Base-by-base conservation (phyloP, 2,888 invertebrate genomes). In the Pristionchus entomophagus region DNA sequence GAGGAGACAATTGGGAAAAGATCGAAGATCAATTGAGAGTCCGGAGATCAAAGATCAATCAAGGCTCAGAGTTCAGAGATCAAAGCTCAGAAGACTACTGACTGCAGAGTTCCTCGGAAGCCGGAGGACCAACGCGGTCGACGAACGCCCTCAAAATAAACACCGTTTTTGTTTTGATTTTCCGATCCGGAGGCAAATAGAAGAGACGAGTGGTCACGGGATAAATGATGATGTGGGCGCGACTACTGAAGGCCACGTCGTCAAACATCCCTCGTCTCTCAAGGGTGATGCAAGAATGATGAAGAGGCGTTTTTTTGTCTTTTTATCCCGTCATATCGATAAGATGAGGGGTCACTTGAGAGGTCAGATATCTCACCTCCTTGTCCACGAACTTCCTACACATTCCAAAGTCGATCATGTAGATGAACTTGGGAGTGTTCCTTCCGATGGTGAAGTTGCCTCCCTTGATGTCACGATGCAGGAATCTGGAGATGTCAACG, bases 361-460 rank as follows among this genome's bases (percentile, higher is more conserved):
- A 59, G 59, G 26, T 59, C 59, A 22, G 59, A 59, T 59, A 56
- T 78, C 56, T 32, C 10, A 86, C 86, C 17, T 87, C 53, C 29
- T 69, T 73, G 69, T 89, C 89, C 53, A 86, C 22, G 80, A 84
- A 86, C 35, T 81, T 69, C 29, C 89, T 69, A 59, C 86, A 87
- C 88, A 89, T 88, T 17, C 89, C 89, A 62, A 89, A 89, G 80
- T 89, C 89, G 69, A 89, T 84, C 78, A 89, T 77, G 85, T 82
- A 87, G 41, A 89, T 86, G 51, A 56, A 26, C 29, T 86, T 86
- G 19, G 86, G 83, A 29, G 87, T 86, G 26, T 22, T 26, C 17
- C 53, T 35, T 32, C 88, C 89, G 32, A 89, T 81, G 35, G 89
- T 89, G 80, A 88, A 88, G 80, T 89, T 89, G 38, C 77, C 86